phyloP scores from a whole-genome alignment of 1,140 invertebrate genomes.

The Hylaeus anthracinus region DNA sequence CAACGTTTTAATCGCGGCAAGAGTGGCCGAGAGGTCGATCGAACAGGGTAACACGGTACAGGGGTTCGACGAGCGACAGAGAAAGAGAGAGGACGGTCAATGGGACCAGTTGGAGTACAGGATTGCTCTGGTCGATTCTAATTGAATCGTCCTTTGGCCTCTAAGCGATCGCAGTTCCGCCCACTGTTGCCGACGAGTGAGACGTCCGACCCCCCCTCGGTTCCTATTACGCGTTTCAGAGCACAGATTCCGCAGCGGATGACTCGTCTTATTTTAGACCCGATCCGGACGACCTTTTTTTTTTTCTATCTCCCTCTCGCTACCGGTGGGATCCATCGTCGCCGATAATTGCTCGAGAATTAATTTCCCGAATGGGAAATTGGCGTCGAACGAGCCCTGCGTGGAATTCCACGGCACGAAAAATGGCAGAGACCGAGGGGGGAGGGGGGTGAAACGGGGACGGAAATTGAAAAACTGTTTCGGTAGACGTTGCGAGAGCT shows the following conservation, averaged over 20 bases:
- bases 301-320: too few relatives aligned
- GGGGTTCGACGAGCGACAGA: neutral
- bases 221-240: conserved; percentile 57
- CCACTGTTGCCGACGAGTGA: conserved; percentile 61
- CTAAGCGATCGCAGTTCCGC: conserved; percentile 65
- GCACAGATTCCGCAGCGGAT: conserved; percentile 34
- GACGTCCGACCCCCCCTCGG: conserved; percentile 51
- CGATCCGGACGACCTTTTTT: conserved; percentile 10
- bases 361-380: conserved; percentile 31
- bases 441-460: neutral
- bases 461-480: neutral
- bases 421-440: neutral
- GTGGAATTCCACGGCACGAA: neutral
- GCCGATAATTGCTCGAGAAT: conserved; percentile 43
- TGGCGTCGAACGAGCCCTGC: neutral
- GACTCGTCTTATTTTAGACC: conserved; percentile 58
- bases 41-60: conserved; percentile 40
- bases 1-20: conserved; percentile 55
- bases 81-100: conserved; percentile 47
- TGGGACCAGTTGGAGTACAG: conserved; percentile 58
- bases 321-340: neutral
- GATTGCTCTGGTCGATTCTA: conserved; percentile 70
- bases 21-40: conserved; percentile 49
- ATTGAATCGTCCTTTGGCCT: conserved; percentile 73
- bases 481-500: too few relatives aligned